Evolutionary conservation across 2,113 vertebrate genomes (phyloP).

Genomic region (Sporophila hypoxantha): DNA sequence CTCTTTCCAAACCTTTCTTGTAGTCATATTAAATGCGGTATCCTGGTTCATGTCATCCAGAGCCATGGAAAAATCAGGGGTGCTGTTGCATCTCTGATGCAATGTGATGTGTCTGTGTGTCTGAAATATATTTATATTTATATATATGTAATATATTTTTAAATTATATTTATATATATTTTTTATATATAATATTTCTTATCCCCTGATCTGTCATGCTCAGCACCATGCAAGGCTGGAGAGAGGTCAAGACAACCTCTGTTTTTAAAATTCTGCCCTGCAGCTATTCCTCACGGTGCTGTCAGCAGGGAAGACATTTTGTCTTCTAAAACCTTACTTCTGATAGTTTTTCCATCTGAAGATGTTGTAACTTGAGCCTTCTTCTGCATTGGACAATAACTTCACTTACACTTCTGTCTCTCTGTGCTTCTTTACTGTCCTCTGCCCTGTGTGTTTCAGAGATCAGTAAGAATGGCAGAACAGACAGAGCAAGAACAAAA

Average conservation of each 20-base stretch:
- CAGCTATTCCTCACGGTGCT: background rate
- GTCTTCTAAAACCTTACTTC: constrained; percentile 24
- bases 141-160: too few species aligned
- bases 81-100: background rate
- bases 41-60: background rate
- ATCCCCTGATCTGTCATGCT: background rate
- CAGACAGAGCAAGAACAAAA: background rate
- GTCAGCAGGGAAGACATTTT: constrained; percentile 9
- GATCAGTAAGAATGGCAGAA: background rate
- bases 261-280: constrained; percentile 40
- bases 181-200: background rate
- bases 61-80: background rate
- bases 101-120: background rate
- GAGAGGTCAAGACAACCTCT: constrained; percentile 19
- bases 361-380: background rate
- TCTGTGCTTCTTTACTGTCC: background rate
- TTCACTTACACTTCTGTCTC: background rate
- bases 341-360: constrained; percentile 2
- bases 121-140: background rate
- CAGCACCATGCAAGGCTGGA: background rate
- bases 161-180: too few species aligned
- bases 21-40: background rate
- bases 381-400: background rate
- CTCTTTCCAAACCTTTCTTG: background rate
- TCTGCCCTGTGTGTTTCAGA: background rate